phyloP scores from a whole-genome alignment of 1,140 invertebrate species.

The Tribolium castaneum region DNA sequence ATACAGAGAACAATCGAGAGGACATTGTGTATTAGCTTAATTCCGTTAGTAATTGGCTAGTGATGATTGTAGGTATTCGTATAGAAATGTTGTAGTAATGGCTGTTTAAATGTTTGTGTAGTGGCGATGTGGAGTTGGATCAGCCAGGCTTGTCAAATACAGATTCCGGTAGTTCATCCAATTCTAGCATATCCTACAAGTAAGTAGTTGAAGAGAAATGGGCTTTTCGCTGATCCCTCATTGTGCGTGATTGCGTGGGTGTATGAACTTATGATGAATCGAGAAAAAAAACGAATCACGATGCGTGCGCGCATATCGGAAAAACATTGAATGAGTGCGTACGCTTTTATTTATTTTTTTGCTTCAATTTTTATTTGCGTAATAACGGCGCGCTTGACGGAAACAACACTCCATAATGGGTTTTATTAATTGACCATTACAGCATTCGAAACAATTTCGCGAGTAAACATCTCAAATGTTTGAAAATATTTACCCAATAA shows the following conservation, averaged over 20 bases:
- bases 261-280: conserved; percentile 5
- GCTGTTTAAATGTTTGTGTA: conserved; percentile 59
- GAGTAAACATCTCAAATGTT: no score
- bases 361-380: conserved; percentile 2
- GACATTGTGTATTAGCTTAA: not conserved
- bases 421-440: no score
- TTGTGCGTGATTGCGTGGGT: conserved; percentile 22
- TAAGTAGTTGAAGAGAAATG: conserved; percentile 57
- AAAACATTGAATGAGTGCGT: conserved; percentile 10
- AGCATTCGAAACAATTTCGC: no score
- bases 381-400: not conserved
- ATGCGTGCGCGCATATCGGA: conserved; percentile 9
- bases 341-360: conserved; percentile 13
- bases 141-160: conserved; percentile 59
- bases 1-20: not conserved
- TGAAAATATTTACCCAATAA: no score
- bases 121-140: conserved; percentile 64
- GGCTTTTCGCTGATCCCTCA: conserved; percentile 38
- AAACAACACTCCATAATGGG: not conserved
- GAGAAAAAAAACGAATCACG: not conserved
- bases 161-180: conserved; percentile 71
- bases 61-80: conserved; percentile 29
- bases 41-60: conserved; percentile 12
- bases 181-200: conserved; percentile 71
- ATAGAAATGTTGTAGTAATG: conserved; percentile 41